phyloP scores from a whole-genome alignment of 2,888 invertebrate genomes.

The Ormyrus rosae region DNA sequence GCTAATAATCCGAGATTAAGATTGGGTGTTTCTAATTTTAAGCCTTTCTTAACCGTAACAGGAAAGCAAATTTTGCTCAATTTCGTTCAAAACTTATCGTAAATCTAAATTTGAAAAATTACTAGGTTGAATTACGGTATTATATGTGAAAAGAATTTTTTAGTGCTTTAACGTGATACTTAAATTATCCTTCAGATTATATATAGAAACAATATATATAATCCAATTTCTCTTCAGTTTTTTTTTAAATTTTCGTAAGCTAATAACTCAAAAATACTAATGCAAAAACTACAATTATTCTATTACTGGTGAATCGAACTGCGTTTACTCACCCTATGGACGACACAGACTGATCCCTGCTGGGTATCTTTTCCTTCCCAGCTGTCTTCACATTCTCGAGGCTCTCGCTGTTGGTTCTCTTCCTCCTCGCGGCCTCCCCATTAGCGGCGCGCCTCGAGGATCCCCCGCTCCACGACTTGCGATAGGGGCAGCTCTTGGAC shows the following conservation, averaged over 20 bases:
- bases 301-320: background rate
- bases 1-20: constrained; percentile 4
- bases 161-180: no score
- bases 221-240: no score
- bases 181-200: background rate
- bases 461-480: constrained; percentile 52
- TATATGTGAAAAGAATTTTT: no score
- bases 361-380: constrained; percentile 4
- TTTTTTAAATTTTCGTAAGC: no score
- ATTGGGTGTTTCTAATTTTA: background rate
- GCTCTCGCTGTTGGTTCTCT: constrained; percentile 37
- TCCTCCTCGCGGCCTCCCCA: background rate
- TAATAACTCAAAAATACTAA: no score
- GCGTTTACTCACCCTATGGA: constrained; percentile 38
- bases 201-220: no score
- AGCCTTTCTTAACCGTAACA: no score
- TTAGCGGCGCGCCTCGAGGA: constrained; percentile 13
- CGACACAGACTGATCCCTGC: constrained; percentile 13
- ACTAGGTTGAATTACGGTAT: no score
- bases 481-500: constrained; percentile 36
- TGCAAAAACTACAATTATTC: no score
- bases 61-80: no score
- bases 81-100: no score
- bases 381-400: background rate
- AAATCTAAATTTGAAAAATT: no score